Base-by-base conservation (phyloP, 2,888 invertebrate species). In the Drosophila aldrichi region DNA sequence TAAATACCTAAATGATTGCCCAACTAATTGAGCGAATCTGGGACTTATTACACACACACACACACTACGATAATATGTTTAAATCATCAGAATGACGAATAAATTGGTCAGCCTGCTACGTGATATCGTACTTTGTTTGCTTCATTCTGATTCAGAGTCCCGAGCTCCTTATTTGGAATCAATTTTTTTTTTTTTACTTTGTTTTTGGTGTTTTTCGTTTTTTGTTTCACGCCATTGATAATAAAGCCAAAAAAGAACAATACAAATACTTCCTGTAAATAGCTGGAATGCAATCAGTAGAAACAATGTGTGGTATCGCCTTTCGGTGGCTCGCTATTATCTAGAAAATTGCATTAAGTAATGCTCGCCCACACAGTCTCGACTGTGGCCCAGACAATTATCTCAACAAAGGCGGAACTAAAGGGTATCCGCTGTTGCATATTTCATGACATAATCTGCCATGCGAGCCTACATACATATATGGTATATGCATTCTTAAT, bases 211-310 rank as follows among this genome's bases (percentile, higher is more conserved):
- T 60, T 54, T 38, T 41, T 25, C 18, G 8, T n/a, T n/a, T n/a
- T 36, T 29, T 16, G 10, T 46, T 32, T 2, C n/a, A 9, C 9
- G 16, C 5, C 10, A 18, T 38, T 29, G 2, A 12, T 18, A 32
- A 48, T 18, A 20, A 56, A 12, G 12, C 12, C 20, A 52, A 60
- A 76, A 52, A 60, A 76, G 25, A 18, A 18, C 38, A 38, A 22
- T 14, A 20, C 6, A 46, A 62, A 72, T 54, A 55, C 46, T 76
- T 76, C 76, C 76, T 73, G 74, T 69, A 61, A 64, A 64, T 49
- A 51, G n/a, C 38, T 46, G 25, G 20, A 60, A 36, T 74, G 55
- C 36, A 59, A 22, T 44, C 46, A 32, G 32, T 18, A 46, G 56
- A 43, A 56, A 54, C 38, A 56, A 34, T 56, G 52, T 22, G 29